A percentile compares a stretch with the other conserved stretches of the same genome.
These are phyloP conservation scores for Circaetus cinerascens DNA, from an alignment of 2,113 vertebrate genomes.

Conservation along the genomic window DNA sequence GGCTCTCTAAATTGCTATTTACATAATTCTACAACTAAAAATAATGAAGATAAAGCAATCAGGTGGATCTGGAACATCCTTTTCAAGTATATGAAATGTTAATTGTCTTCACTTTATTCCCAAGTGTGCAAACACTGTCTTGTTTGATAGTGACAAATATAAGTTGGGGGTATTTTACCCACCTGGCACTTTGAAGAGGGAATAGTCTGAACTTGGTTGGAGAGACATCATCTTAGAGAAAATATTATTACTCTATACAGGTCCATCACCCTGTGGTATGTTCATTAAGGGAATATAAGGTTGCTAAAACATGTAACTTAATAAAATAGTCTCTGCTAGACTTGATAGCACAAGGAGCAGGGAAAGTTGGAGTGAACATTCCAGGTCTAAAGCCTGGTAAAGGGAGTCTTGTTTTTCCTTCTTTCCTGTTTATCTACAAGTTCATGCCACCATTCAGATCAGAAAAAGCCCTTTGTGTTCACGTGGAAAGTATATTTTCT, in stretches of 20 bases:
- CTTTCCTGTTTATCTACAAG: neutral
- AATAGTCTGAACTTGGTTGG: neutral
- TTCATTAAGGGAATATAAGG: neutral
- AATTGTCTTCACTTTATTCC: conserved; percentile 14
- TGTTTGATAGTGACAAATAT: neutral
- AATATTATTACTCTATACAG: neutral
- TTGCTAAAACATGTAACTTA: neutral
- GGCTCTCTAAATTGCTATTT: conserved; percentile 47
- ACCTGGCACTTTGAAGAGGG: neutral
- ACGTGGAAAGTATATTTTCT: neutral
- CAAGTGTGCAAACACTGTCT: neutral
- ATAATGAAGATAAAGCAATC: conserved; percentile 46
- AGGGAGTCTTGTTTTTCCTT: neutral
- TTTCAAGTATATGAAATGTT: conserved; percentile 11
- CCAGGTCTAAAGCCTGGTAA: neutral
- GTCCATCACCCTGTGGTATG: neutral
- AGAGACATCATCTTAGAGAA: neutral
- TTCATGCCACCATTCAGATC: neutral
- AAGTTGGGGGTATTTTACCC: neutral
- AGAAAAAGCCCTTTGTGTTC: neutral
- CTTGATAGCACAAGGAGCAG: neutral
- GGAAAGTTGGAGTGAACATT: neutral
- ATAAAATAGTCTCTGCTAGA: neutral
- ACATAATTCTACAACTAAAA: conserved; percentile 59
- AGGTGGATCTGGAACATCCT: neutral